Percentiles rank a stretch among this genome's conserved stretches.
Conservation (phyloP, 37 sponge, comb jelly and placozoan genomes). For the Beroe ovata region DNA sequence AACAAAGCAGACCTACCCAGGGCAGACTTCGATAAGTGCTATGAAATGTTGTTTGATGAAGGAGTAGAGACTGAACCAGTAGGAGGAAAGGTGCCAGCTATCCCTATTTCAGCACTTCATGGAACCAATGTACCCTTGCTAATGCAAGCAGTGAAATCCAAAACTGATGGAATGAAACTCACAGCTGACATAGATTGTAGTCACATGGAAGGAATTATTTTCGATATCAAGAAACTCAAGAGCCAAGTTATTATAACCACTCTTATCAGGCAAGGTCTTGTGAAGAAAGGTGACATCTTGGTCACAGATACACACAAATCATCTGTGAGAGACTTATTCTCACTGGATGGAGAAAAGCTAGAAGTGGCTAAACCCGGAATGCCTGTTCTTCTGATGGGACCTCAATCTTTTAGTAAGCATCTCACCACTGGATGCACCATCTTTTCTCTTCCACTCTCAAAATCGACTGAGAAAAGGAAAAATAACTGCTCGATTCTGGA, state of each 20-base stretch:
- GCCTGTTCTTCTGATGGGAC: slow-evolving; percentile 7
- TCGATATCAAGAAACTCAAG: background rate
- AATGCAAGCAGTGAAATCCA: background rate
- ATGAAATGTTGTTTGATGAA: slow-evolving; percentile 71
- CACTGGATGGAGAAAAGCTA: background rate
- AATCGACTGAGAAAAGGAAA: background rate
- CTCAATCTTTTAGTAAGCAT: background rate
- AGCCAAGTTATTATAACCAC: background rate
- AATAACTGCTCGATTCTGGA: background rate
- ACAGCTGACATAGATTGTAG: background rate
- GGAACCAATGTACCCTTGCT: background rate
- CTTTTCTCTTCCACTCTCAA: background rate
- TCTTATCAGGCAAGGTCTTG: background rate
- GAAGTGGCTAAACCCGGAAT: background rate
- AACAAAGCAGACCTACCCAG: slow-evolving; percentile 72
- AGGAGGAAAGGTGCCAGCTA: slow-evolving; percentile 83
- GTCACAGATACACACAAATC: background rate
- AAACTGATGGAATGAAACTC: background rate
- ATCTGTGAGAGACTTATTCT: background rate
- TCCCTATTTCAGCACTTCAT: slow-evolving; percentile 81
- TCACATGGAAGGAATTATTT: background rate
- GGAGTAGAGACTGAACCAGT: slow-evolving; percentile 81
- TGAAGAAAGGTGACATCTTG: background rate
- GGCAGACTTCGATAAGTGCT: background rate
- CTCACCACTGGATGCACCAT: background rate